Conservation (phyloP, 1,140 invertebrate species). For the Zaprionus lachaisei region DNA sequence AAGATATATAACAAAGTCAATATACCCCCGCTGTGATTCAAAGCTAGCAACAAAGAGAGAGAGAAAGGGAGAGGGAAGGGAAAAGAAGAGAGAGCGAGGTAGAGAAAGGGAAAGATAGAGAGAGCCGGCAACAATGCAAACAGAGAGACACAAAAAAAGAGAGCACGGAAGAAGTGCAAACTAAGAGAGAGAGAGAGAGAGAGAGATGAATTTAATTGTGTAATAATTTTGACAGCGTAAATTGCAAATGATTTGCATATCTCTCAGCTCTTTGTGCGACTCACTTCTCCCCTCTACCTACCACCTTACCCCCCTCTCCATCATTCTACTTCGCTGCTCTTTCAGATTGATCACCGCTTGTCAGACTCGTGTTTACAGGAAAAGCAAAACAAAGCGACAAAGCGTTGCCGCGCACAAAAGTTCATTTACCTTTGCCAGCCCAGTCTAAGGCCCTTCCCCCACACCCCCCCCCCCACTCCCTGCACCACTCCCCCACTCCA, state of each 20-base stretch:
- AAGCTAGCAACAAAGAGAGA: slow-evolving; percentile 10
- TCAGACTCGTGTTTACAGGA: slow-evolving; percentile 52
- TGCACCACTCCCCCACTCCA: neutral
- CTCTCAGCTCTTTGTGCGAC: slow-evolving; percentile 29
- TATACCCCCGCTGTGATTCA: neutral
- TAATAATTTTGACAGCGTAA: slow-evolving; percentile 54
- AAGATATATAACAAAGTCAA: slow-evolving; percentile 10
- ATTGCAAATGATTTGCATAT: slow-evolving; percentile 42
- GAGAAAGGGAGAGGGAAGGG: neutral
- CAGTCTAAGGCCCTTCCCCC: slow-evolving; percentile 30
- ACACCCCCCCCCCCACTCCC: neutral
- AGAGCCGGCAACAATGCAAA: neutral
- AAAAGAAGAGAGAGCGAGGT: neutral
- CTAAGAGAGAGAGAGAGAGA: slow-evolving; percentile 5
- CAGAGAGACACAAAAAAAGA: neutral
- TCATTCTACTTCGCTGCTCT: neutral
- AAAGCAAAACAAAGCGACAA: slow-evolving; percentile 48
- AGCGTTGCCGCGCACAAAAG: slow-evolving; percentile 26
- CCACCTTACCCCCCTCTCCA: neutral
- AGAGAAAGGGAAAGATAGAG: slow-evolving; percentile 8
- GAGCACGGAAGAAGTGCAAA: neutral
- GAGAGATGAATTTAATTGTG: slow-evolving; percentile 44
- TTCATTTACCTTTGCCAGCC: slow-evolving; percentile 52
- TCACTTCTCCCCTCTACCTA: neutral
- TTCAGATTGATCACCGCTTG: slow-evolving; percentile 42